These are phyloP conservation scores for Micrasema longulum DNA, from an alignment of 1,140 invertebrate genomes.

Conservation along the genomic window DNA sequence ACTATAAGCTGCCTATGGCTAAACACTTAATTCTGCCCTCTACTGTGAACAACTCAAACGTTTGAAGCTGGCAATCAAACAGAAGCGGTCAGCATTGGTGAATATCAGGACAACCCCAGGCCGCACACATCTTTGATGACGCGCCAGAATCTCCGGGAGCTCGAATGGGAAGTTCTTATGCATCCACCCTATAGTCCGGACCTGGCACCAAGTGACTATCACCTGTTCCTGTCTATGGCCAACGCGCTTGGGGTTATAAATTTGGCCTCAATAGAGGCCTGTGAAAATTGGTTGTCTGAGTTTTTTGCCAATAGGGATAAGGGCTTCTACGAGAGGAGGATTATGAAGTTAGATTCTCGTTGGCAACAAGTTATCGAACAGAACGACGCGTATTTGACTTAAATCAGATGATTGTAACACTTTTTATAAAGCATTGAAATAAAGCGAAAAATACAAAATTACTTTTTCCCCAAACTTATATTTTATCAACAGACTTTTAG, in stretches of 20 bases:
- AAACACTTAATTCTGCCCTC: too few species aligned
- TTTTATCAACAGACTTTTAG: too few species aligned
- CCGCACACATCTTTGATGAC: too few species aligned
- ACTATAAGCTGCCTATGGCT: too few species aligned
- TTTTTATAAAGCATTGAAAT: conserved; percentile 20
- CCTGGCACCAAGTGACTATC: conserved; percentile 18
- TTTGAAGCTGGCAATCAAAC: too few species aligned
- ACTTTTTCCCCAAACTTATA: conserved; percentile 15
- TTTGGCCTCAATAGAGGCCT: conserved; percentile 22
- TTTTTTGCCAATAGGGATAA: conserved; percentile 24
- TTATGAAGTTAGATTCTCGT: conserved; percentile 16
- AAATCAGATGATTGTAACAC: conserved; percentile 25
- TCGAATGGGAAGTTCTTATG: conserved; percentile 23
- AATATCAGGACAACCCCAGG: too few species aligned
- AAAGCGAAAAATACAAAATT: conserved; percentile 27
- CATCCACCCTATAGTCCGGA: conserved; percentile 15
- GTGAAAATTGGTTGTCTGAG: conserved; percentile 21
- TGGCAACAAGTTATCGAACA: conserved; percentile 23
- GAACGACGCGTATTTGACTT: conserved; percentile 11
- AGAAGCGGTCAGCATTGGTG: too few species aligned
- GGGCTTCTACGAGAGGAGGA: conserved; percentile 17
- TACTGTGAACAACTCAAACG: too few species aligned
- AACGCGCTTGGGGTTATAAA: conserved; percentile 16
- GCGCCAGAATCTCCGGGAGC: too few species aligned
- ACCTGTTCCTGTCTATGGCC: conserved; percentile 20